A percentile compares a stretch with the other conserved stretches of the same genome.
These are phyloP conservation scores for Chiloscyllium plagiosum DNA, from an alignment of 2,113 vertebrate species.

Conservation along the genomic window DNA sequence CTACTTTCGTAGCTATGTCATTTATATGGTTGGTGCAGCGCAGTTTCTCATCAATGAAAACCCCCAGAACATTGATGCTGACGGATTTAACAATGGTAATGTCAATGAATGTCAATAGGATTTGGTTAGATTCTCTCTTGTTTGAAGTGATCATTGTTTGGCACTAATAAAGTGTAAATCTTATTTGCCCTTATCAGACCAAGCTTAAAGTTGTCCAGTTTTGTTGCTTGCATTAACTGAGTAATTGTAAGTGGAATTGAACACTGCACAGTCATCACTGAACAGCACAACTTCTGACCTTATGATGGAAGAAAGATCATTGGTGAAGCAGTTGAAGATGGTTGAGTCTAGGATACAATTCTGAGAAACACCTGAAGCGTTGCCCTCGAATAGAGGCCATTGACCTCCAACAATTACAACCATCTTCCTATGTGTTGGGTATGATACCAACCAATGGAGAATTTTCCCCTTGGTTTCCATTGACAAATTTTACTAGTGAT, in stretches of 20 bases:
- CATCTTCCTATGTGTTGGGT: not conserved
- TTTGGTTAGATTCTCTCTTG: too few relatives aligned
- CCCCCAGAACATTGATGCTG: not conserved
- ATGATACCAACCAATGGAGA: not conserved
- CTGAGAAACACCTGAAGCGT: not conserved
- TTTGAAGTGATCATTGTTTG: not conserved
- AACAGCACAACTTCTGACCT: not conserved
- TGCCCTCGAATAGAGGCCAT: not conserved
- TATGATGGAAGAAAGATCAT: not conserved
- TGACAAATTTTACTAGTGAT: not conserved
- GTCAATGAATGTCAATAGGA: not conserved
- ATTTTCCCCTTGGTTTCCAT: not conserved
- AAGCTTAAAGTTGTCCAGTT: not conserved
- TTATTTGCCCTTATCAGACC: not conserved
- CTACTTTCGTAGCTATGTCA: not conserved
- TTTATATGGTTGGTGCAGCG: not conserved
- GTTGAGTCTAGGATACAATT: not conserved
- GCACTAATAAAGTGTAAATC: not conserved
- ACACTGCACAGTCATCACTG: not conserved
- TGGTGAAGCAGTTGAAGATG: not conserved
- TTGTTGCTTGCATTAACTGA: not conserved
- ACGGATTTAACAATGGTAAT: too few relatives aligned
- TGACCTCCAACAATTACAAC: not conserved
- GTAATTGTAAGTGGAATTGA: not conserved
- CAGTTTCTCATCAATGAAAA: not conserved